These are phyloP conservation scores for Sebastes goodei DNA, from an alignment of 2,797 vertebrate genomes.

Conservation along the genomic window DNA sequence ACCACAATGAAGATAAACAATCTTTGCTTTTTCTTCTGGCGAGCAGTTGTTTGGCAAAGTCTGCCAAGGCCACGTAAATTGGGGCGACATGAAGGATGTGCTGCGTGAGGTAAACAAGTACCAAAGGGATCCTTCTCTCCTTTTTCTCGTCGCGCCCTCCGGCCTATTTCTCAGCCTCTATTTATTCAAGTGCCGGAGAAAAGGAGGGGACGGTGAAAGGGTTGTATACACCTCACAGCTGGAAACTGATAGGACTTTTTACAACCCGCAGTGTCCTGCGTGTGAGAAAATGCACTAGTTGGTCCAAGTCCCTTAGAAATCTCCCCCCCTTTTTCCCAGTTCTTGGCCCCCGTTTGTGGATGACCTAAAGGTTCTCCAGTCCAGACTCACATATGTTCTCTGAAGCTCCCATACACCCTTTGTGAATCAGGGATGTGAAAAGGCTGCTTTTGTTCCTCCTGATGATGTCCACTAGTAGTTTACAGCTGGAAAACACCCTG, in stretches of 20 bases:
- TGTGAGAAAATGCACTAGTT: conserved; percentile 71
- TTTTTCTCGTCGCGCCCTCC: conserved; percentile 46
- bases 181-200: conserved; percentile 75
- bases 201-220: conserved; percentile 69
- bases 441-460: conserved; percentile 1
- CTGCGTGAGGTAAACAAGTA: conserved; percentile 72
- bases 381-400: conserved; percentile 50
- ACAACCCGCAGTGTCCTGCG: conserved; percentile 60
- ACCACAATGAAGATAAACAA: conserved; percentile 32
- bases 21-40: conserved; percentile 17
- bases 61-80: conserved; percentile 51
- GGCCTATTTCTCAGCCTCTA: conserved; percentile 68
- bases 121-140: conserved; percentile 47
- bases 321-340: conserved; percentile 6
- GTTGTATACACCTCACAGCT: conserved; percentile 80
- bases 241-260: conserved; percentile 78
- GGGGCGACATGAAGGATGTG: conserved; percentile 64
- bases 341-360: conserved; percentile 34
- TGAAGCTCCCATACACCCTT: conserved; percentile 28
- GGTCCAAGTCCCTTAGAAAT: conserved; percentile 49
- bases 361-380: conserved; percentile 51
- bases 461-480: conserved; percentile 7
- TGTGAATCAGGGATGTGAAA: conserved; percentile 31
- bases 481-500: not conserved
- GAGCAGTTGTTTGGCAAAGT: conserved; percentile 52